These are phyloP conservation scores for Penaeus indicus DNA, from an alignment of 1,140 invertebrate species.

Conservation along the genomic window DNA sequence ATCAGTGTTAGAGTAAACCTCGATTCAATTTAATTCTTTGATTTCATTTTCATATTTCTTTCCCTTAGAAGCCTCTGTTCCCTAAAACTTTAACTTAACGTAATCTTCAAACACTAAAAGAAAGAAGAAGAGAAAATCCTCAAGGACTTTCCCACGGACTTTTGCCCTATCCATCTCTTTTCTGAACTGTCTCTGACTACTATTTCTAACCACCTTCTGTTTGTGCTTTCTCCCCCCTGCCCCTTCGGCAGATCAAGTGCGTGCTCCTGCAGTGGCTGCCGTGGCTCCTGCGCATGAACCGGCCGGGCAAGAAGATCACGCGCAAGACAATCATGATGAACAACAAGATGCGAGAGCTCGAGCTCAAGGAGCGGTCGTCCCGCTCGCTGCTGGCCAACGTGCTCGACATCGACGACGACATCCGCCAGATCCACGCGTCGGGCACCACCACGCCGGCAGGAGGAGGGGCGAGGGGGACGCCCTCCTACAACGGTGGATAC, in stretches of 20 bases:
- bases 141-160: neutral
- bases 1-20: no score
- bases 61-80: no score
- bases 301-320: constrained; percentile 81
- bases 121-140: no score
- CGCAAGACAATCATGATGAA: constrained; percentile 80
- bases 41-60: no score
- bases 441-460: no score
- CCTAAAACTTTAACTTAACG: no score
- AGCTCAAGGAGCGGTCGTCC: constrained; percentile 76
- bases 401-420: constrained; percentile 86
- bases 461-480: no score
- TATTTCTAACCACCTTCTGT: neutral
- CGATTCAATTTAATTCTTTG: no score
- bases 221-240: neutral
- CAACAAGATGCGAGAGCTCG: constrained; percentile 70
- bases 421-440: constrained; percentile 75
- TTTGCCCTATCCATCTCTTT: neutral
- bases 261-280: constrained; percentile 97
- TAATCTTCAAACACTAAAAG: no score
- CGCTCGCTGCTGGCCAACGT: constrained; percentile 95
- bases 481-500: no score
- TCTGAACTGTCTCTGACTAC: neutral
- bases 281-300: constrained; percentile 93
- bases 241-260: constrained; percentile 82